Evolutionary conservation across 1,140 invertebrate genomes (phyloP).

Genomic region (Ylistrum balloti): DNA sequence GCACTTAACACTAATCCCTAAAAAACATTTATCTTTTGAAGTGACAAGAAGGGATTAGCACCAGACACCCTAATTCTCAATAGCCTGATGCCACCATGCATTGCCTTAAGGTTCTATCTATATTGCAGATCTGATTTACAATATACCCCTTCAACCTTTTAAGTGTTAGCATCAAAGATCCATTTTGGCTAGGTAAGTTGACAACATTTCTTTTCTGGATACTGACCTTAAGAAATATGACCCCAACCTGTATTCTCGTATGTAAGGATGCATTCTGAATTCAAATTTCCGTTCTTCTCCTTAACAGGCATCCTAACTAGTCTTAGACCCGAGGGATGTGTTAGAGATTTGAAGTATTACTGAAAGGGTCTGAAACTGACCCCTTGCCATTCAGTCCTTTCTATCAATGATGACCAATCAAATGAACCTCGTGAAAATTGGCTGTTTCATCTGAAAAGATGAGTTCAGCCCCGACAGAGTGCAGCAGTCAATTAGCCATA

Average conservation of each 20-base stretch:
- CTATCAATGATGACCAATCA: constrained; percentile 31
- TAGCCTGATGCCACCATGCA: not conserved
- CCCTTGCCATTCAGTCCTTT: not conserved
- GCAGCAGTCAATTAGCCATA: constrained; percentile 25
- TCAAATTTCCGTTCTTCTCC: not conserved
- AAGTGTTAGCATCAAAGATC: not conserved
- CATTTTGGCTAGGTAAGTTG: not conserved
- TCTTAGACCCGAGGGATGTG: constrained; percentile 16
- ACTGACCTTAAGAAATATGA: not conserved
- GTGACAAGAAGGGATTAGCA: constrained; percentile 16
- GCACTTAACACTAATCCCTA: constrained; percentile 21
- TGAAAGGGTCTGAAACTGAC: constrained; percentile 21
- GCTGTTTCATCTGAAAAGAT: constrained; percentile 38
- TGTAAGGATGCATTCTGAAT: not conserved
- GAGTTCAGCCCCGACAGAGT: constrained; percentile 18
- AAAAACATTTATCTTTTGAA: constrained; percentile 40
- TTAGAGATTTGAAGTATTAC: not conserved
- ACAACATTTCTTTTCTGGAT: not conserved
- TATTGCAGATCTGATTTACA: not conserved
- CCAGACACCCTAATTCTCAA: not conserved
- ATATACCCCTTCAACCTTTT: not conserved
- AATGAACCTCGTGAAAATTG: not conserved
- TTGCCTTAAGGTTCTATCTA: not conserved
- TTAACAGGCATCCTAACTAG: not conserved
- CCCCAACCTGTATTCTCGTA: not conserved